These are phyloP conservation scores for Bacillus rossius DNA, from an alignment of 1,140 invertebrate species.

Conservation along the genomic window DNA sequence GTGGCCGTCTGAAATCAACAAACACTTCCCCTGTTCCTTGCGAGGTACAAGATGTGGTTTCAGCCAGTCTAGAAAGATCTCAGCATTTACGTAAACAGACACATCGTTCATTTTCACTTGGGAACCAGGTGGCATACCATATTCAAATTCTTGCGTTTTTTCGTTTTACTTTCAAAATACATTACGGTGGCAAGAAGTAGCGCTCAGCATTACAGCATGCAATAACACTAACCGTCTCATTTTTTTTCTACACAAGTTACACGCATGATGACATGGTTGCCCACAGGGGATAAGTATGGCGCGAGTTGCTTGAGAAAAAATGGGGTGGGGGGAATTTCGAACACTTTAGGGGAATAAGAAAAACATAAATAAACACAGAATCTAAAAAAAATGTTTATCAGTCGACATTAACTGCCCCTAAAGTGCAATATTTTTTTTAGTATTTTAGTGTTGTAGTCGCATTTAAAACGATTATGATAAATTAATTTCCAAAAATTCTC, in stretches of 20 bases:
- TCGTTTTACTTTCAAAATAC: conserved; percentile 35
- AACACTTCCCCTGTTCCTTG: conserved; percentile 35
- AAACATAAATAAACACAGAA: no score
- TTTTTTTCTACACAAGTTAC: background rate
- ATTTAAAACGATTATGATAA: no score
- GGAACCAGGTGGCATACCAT: conserved; percentile 32
- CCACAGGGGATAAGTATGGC: no score
- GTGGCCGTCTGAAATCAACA: conserved; percentile 40
- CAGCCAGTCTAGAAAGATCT: conserved; percentile 38
- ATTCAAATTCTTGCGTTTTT: conserved; percentile 34
- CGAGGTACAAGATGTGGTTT: conserved; percentile 32
- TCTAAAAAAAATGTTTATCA: no score
- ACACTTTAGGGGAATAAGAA: no score
- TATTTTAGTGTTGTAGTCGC: no score
- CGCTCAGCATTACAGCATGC: conserved; percentile 22
- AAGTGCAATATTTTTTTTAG: no score
- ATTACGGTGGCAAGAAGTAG: conserved; percentile 30
- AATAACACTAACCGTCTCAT: background rate
- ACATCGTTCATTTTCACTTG: conserved; percentile 40
- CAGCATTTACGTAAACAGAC: conserved; percentile 35
- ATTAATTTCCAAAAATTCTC: no score
- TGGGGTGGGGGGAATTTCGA: no score
- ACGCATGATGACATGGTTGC: no score
- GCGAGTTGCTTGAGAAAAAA: no score
- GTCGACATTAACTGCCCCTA: no score